Percentiles rank a stretch among this genome's conserved stretches.
Evolutionary conservation across 2,888 invertebrate genomes (phyloP).

Genomic region (Latrodectus elegans): DNA sequence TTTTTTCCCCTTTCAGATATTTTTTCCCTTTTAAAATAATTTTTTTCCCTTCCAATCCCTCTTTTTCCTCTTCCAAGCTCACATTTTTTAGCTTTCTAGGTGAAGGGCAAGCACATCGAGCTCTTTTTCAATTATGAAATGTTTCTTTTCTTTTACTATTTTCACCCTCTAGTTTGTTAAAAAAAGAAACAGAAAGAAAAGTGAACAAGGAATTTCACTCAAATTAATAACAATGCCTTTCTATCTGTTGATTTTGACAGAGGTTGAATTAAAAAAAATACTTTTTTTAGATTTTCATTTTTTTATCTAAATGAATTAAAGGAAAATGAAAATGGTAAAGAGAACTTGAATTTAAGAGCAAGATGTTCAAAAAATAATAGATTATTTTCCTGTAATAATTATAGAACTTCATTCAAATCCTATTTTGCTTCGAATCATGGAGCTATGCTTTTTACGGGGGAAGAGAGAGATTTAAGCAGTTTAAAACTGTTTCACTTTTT

Average conservation of each 20-base stretch:
- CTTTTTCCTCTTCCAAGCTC: neutral
- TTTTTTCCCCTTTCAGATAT: neutral
- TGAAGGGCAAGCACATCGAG: neutral
- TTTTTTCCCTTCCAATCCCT: neutral
- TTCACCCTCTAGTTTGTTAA: constrained; percentile 10
- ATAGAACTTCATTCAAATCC: constrained; percentile 45
- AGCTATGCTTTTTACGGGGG: constrained; percentile 42
- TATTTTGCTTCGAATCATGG: constrained; percentile 41
- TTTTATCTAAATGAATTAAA: neutral
- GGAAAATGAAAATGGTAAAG: constrained; percentile 11
- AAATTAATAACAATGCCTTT: constrained; percentile 55
- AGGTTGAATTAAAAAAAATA: neutral
- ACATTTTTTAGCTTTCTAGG: constrained; percentile 3
- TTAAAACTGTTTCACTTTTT: constrained; percentile 15
- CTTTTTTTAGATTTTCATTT: constrained; percentile 19
- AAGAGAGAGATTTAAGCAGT: constrained; percentile 38
- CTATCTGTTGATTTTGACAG: constrained; percentile 1
- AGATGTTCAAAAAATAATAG: constrained; percentile 15
- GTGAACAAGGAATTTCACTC: constrained; percentile 44
- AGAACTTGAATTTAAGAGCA: neutral
- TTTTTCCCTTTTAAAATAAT: neutral
- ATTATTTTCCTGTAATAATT: constrained; percentile 12
- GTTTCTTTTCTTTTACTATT: constrained; percentile 18
- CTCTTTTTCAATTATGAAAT: constrained; percentile 24
- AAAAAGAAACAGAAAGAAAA: constrained; percentile 15